Percentiles rank a stretch among this genome's conserved stretches.
Evolutionary conservation across 2,797 vertebrate species (phyloP).

Genomic region (Hirundo rustica): DNA sequence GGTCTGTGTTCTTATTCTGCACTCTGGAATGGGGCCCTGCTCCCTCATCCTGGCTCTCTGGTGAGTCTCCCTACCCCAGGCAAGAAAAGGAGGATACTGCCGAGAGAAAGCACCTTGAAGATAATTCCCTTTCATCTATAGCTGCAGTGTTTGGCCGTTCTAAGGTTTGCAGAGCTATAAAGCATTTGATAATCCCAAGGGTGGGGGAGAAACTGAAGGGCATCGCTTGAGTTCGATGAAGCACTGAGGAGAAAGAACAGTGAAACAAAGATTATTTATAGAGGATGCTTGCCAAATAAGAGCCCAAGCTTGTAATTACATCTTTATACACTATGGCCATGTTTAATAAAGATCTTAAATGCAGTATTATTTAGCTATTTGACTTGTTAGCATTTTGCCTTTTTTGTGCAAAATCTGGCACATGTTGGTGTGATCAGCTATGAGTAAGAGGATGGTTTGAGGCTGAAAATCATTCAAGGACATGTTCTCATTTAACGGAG

Average conservation of each 20-base stretch:
- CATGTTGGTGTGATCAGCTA: neutral
- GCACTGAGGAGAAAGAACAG: neutral
- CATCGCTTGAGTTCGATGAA: slow-evolving; percentile 8
- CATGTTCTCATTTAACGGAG: neutral
- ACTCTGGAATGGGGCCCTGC: neutral
- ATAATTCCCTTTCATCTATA: neutral
- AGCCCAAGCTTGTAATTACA: neutral
- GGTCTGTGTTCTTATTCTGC: neutral
- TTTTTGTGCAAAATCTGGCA: neutral
- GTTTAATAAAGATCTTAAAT: neutral
- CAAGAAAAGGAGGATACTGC: neutral
- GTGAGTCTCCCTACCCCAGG: neutral
- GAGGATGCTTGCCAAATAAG: slow-evolving; percentile 34
- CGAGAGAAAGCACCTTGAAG: slow-evolving; percentile 17
- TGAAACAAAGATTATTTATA: slow-evolving; percentile 8
- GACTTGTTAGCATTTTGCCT: neutral
- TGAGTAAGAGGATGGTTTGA: neutral
- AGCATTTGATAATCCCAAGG: neutral
- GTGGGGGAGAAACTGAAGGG: slow-evolving; percentile 17
- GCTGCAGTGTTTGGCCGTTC: neutral
- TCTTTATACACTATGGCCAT: neutral
- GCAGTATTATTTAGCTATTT: neutral
- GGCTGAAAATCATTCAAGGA: neutral
- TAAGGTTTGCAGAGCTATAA: slow-evolving; percentile 26
- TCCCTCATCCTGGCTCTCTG: neutral